Percentiles rank a stretch among this genome's conserved stretches.
These are phyloP conservation scores for Leucania comma DNA, from an alignment of 2,888 invertebrate genomes.

Conservation along the genomic window DNA sequence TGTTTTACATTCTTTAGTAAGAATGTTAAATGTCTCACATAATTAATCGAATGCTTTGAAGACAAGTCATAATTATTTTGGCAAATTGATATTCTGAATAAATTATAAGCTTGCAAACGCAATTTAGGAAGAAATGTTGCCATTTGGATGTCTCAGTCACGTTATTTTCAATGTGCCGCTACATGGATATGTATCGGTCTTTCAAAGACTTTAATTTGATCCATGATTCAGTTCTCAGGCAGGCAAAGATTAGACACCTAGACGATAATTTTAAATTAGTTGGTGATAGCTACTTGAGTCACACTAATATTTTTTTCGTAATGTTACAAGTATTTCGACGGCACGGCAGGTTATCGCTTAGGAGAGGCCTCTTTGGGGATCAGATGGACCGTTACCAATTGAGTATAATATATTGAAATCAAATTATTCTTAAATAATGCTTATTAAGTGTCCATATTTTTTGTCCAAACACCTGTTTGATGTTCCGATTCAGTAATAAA, in stretches of 20 bases:
- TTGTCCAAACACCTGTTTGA: slow-evolving; percentile 49
- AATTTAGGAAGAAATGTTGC: slow-evolving; percentile 46
- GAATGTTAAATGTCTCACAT: slow-evolving; percentile 25
- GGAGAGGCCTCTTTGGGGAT: slow-evolving; percentile 72
- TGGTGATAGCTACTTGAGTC: slow-evolving; percentile 64
- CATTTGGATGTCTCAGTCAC: slow-evolving; percentile 27
- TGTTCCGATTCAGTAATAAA: slow-evolving; percentile 23
- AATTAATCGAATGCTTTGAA: slow-evolving; percentile 21
- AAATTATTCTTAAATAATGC: slow-evolving; percentile 59
- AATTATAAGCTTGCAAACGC: slow-evolving; percentile 41
- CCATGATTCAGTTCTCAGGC: slow-evolving; percentile 46
- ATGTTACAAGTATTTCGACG: slow-evolving; percentile 69
- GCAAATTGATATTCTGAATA: slow-evolving; percentile 50
- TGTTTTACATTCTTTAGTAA: slow-evolving; percentile 31
- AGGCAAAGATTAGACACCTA: slow-evolving; percentile 37
- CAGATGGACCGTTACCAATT: slow-evolving; percentile 66
- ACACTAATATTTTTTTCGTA: slow-evolving; percentile 65
- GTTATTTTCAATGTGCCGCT: slow-evolving; percentile 42
- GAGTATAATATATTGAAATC: slow-evolving; percentile 58
- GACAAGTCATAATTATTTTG: slow-evolving; percentile 37
- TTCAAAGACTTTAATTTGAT: slow-evolving; percentile 36
- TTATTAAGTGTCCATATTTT: slow-evolving; percentile 50
- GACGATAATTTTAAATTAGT: slow-evolving; percentile 51
- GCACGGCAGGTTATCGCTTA: slow-evolving; percentile 68
- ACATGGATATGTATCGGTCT: slow-evolving; percentile 28